These are phyloP conservation scores for Stomorhina lunata DNA, from an alignment of 2,888 invertebrate species.

Conservation along the genomic window DNA sequence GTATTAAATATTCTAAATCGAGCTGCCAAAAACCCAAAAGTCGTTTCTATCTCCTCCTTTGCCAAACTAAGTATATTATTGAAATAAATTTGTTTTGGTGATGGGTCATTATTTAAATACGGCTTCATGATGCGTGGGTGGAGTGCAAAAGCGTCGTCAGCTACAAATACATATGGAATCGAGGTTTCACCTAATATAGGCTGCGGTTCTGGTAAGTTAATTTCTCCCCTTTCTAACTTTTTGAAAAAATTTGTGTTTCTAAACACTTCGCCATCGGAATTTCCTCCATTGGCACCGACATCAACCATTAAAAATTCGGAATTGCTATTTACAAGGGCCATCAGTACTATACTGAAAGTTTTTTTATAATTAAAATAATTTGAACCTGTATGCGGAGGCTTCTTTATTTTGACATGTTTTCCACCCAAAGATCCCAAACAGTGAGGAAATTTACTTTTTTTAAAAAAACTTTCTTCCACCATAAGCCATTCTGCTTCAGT, in stretches of 20 bases:
- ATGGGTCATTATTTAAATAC: constrained; percentile 37
- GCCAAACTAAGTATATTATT: constrained; percentile 51
- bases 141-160: constrained; percentile 42
- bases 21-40: constrained; percentile 49
- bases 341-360: constrained; percentile 57
- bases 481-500: constrained; percentile 38
- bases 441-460: constrained; percentile 50
- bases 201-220: constrained; percentile 36
- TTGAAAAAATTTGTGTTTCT: not conserved
- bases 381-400: constrained; percentile 51
- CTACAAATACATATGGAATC: constrained; percentile 47
- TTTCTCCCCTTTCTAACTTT: constrained; percentile 6
- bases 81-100: constrained; percentile 20
- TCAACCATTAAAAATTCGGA: constrained; percentile 29
- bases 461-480: constrained; percentile 37
- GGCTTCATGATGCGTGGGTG: constrained; percentile 50
- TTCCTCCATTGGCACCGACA: constrained; percentile 25
- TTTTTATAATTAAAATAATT: constrained; percentile 63
- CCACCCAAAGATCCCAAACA: constrained; percentile 58
- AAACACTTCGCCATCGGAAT: constrained; percentile 28
- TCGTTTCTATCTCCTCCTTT: constrained; percentile 46
- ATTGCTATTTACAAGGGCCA: constrained; percentile 43
- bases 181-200: constrained; percentile 33
- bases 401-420: constrained; percentile 57
- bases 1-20: constrained; percentile 42